Base-by-base conservation (phyloP, 30 jellyfish, hydroid and myxozoan species). In the Sanderia malayensis region DNA sequence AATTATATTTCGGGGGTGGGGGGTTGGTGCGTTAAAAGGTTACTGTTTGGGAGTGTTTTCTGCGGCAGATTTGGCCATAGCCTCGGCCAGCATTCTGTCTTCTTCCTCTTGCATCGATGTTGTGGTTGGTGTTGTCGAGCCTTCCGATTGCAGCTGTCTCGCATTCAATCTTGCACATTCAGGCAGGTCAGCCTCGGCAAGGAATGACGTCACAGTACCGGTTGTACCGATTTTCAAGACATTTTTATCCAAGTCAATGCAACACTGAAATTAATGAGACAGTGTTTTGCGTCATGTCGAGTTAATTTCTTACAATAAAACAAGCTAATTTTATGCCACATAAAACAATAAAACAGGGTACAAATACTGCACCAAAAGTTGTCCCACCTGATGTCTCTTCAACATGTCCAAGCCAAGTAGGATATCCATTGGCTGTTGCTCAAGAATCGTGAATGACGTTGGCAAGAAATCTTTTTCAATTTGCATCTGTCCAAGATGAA, bases 361-460 rank as follows among this genome's bases (percentile, higher is more conserved):
- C n/a, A n/a, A n/a, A n/a, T n/a, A n/a, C n/a, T n/a, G n/a, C n/a
- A n/a, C n/a, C n/a, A n/a, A n/a, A n/a, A n/a, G n/a, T n/a, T n/a
- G n/a, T n/a, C 92, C 4, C 21, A 93, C 99, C 99, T 93, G 99
- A 65, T 93, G 99, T 18, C 99, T 69, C 52, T 93, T 93, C 29
- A 93, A 70, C 99, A 93, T 93, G 62, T 93, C 99, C 30, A 93
- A 34, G 15, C 99, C 99, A n/a, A 93, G 85, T 26, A 93, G 60
- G 18, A 93, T 80, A 60, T 93, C 99, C 99, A 93, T 83, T 31
- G 93, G 96, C 77, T 93, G 99, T 24, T 93, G 93, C 52, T 93
- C 96, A 31, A 93, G 58, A 21, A 93, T 85, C 33, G 96, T 58
- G 57, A 93, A 93, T 32, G 99, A 93, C 0, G 99, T 74, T 0